Conservation (phyloP, 2,888 invertebrate species). For the Agrotis puta region DNA sequence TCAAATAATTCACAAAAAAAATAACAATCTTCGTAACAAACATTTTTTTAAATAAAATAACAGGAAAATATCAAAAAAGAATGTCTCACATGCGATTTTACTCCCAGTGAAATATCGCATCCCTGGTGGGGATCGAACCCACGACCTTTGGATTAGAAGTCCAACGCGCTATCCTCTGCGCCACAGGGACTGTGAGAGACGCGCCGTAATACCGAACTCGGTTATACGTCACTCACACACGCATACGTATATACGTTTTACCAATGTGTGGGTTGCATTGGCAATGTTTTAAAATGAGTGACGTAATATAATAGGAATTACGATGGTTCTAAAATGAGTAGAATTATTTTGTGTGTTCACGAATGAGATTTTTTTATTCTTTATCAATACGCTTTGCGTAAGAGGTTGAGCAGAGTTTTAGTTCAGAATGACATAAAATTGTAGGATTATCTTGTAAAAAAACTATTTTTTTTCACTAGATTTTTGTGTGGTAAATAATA, state of each 20-base stretch:
- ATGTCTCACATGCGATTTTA: conserved; percentile 40
- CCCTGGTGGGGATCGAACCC: conserved; percentile 96
- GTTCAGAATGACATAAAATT: no score
- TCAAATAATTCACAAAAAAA: no score
- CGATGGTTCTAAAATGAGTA: neutral
- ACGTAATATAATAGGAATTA: neutral
- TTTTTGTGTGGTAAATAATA: no score
- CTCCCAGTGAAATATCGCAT: conserved; percentile 80
- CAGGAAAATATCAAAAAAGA: conserved; percentile 22
- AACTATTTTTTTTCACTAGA: neutral
- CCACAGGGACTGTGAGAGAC: conserved; percentile 92
- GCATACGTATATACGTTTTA: conserved; percentile 13
- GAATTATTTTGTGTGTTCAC: neutral
- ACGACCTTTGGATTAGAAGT: conserved; percentile 97
- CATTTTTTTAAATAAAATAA: neutral
- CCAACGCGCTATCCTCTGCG: conserved; percentile 97
- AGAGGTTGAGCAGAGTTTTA: conserved; percentile 6
- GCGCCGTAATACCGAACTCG: conserved; percentile 69
- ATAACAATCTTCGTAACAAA: neutral
- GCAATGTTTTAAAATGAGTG: conserved; percentile 2
- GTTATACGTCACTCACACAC: conserved; percentile 63
- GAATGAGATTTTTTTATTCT: neutral
- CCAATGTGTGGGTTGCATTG: conserved; percentile 36
- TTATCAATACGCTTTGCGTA: conserved; percentile 9
- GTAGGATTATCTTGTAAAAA: neutral